phyloP scores from a whole-genome alignment of 2,113 vertebrate genomes.

The Benitochromis conjunctus region DNA sequence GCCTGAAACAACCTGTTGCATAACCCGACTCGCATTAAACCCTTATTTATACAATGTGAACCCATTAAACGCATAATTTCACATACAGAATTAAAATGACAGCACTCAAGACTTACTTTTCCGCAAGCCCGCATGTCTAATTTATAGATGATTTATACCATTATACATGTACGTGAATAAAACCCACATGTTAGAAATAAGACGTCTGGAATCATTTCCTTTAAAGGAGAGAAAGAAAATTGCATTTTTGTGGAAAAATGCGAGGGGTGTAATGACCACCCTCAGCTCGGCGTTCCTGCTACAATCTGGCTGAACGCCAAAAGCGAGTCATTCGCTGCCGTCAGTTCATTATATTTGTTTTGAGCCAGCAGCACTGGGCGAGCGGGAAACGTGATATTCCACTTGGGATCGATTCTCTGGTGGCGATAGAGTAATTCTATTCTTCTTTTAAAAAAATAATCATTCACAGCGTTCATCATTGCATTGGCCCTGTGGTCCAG shows the following conservation, averaged over 20 bases:
- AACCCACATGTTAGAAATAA: neutral
- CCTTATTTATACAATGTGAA: neutral
- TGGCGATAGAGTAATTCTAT: neutral
- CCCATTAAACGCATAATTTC: neutral
- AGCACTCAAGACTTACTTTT: neutral
- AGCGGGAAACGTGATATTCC: neutral
- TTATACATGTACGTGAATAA: neutral
- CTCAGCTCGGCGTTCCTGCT: neutral
- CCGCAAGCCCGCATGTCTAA: neutral
- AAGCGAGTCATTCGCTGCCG: neutral
- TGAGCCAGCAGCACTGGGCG: neutral
- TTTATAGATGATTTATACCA: neutral
- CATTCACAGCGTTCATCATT: conserved; percentile 17
- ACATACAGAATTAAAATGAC: neutral
- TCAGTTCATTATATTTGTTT: neutral
- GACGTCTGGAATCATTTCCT: neutral
- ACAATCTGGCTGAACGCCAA: neutral
- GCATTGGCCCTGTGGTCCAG: neutral
- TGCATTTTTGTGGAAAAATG: neutral
- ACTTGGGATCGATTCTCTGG: neutral
- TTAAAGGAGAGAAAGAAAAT: neutral
- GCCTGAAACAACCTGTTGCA: neutral
- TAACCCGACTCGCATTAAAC: neutral
- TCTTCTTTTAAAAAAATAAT: neutral
- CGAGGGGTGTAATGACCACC: neutral